Evolutionary conservation across 2,888 invertebrate species (phyloP).

Genomic region (Lycocerus yunnanus): DNA sequence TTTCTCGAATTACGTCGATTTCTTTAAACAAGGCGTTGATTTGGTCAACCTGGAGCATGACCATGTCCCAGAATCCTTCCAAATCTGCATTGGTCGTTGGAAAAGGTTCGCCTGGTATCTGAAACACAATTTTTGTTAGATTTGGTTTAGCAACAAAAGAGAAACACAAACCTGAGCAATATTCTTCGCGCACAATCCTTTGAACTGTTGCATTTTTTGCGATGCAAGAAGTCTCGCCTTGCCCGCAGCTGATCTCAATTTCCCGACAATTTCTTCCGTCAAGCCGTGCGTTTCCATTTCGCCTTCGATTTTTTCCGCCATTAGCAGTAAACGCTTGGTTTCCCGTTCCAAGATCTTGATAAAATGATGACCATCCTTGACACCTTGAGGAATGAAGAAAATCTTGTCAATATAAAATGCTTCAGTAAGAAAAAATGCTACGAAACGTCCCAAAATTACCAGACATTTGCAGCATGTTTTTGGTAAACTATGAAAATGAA

Average conservation of each 20-base stretch:
- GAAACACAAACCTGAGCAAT: constrained; percentile 48
- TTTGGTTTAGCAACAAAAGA: background rate
- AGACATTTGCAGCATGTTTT: background rate
- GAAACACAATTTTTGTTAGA: constrained; percentile 31
- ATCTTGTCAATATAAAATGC: constrained; percentile 21
- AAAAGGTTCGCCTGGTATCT: constrained; percentile 79
- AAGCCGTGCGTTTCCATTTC: constrained; percentile 65
- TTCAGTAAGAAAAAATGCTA: background rate
- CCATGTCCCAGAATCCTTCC: constrained; percentile 98
- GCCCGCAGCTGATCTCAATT: constrained; percentile 85
- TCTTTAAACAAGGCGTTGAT: constrained; percentile 79
- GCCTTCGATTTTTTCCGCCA: constrained; percentile 71
- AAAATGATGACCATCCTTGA: constrained; percentile 80
- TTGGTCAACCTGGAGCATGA: constrained; percentile 86
- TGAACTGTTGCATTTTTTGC: constrained; percentile 95
- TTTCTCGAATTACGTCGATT: constrained; percentile 65
- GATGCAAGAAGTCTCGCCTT: constrained; percentile 87
- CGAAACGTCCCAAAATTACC: background rate
- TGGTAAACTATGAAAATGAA: background rate
- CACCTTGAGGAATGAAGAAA: constrained; percentile 42
- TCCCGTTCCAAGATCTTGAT: constrained; percentile 74
- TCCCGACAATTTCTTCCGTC: constrained; percentile 80
- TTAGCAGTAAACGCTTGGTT: constrained; percentile 68
- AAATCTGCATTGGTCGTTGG: constrained; percentile 89
- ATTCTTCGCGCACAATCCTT: constrained; percentile 65